Evolutionary conservation across 2,888 invertebrate species (phyloP), one percentile per base, ranked within the genome.

Genomic region (Exocentrus adspersus): DNA sequence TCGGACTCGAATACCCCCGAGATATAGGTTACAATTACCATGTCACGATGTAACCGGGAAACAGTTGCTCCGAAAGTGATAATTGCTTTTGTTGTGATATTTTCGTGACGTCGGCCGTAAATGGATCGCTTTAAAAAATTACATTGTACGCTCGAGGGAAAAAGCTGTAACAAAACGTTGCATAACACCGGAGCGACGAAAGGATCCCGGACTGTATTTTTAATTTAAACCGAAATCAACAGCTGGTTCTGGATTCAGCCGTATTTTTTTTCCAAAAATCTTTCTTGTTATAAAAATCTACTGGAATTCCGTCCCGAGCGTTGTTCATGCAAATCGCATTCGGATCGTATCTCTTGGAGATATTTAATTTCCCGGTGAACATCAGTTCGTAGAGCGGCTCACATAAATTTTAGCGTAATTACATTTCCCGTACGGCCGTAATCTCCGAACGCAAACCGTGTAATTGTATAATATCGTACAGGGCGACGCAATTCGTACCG

Each of bases 331-430:
- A 46, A 57, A 57, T 57, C 57, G 32, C 46, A 19, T 30, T 20
- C 17, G 30, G 46, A 19, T 57, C 28, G 24, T 57, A 57, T 32
- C 57, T 57, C 57, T 37, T 46, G 46, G 1, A n/a, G 46, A 30
- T 57, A 57, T 57, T 57, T 57, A 57, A 57, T 46, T 57, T 46
- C 46, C 32, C 46, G 32, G 5, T 32, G 46, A 28, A 24, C 24
- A 28, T 54, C 54, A 54, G 54, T n/a, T 28, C 43, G 28, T 54
- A 54, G 43, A 54, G 17, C 43, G 28, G 30, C 59, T 21, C 58
- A 57, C 63, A 66, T 66, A 56, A 62, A 59, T 62, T 61, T 57
- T 61, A 57, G 52, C 52, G 60, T 66, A 60, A 66, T 63, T 62
- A 66, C 60, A 42, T 66, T 66, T 66, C 66, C 66, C 58, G 60